phyloP scores from a whole-genome alignment of 2,113 vertebrate genomes.

The Poeciliopsis prolifica region DNA sequence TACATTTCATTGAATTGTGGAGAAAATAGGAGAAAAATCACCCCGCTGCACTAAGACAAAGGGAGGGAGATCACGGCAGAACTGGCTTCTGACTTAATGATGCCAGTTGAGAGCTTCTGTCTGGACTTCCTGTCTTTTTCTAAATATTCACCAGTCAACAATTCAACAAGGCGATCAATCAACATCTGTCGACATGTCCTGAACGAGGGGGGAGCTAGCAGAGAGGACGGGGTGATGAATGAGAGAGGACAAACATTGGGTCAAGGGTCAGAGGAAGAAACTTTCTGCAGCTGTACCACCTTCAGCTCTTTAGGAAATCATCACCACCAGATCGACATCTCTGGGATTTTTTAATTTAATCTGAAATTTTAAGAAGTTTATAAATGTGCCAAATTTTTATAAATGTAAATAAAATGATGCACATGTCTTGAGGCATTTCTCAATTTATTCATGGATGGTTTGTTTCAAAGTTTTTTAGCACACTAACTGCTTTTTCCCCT shows the following conservation, averaged over 20 bases:
- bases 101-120: slow-evolving; percentile 53
- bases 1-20: neutral
- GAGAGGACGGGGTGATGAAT: slow-evolving; percentile 82
- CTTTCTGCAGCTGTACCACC: slow-evolving; percentile 48
- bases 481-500: too few species aligned
- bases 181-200: slow-evolving; percentile 68
- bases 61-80: neutral
- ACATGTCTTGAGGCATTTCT: too few species aligned
- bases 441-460: too few species aligned
- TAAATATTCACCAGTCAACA: slow-evolving; percentile 67
- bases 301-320: slow-evolving; percentile 38
- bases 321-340: neutral
- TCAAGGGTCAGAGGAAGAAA: slow-evolving; percentile 74
- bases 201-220: slow-evolving; percentile 47
- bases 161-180: slow-evolving; percentile 79
- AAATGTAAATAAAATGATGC: too few species aligned
- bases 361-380: too few species aligned
- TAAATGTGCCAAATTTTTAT: too few species aligned
- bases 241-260: slow-evolving; percentile 81
- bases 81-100: slow-evolving; percentile 26
- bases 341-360: too few species aligned
- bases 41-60: neutral
- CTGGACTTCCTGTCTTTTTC: slow-evolving; percentile 36
- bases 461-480: too few species aligned
- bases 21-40: neutral